Percentiles rank a stretch among this genome's conserved stretches.
These are phyloP conservation scores for Poecilia picta DNA, from an alignment of 2,797 vertebrate genomes.

Conservation along the genomic window DNA sequence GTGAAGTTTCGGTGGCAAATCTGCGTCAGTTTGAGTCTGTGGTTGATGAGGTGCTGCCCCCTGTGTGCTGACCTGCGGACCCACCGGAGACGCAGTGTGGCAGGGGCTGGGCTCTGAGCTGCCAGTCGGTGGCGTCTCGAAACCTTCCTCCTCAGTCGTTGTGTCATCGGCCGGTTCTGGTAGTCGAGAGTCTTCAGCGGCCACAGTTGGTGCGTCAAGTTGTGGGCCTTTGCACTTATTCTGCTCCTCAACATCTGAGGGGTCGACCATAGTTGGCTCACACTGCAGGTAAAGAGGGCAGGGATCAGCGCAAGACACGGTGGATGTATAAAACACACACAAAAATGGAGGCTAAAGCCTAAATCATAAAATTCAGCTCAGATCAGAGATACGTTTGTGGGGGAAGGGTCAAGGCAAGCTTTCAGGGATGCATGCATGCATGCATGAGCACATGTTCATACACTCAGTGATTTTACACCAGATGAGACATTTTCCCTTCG, in stretches of 20 bases:
- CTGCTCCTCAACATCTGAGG: constrained; percentile 82
- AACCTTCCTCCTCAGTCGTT: constrained; percentile 70
- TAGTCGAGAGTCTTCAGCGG: constrained; percentile 66
- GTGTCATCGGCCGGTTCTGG: constrained; percentile 72
- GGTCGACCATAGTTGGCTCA: constrained; percentile 83
- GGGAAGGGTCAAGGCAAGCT: constrained; percentile 56
- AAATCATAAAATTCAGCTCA: constrained; percentile 59
- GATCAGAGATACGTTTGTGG: constrained; percentile 56
- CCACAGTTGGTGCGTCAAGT: constrained; percentile 62
- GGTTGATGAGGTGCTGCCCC: constrained; percentile 36
- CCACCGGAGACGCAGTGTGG: constrained; percentile 33
- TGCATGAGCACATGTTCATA: constrained; percentile 73
- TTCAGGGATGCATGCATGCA: constrained; percentile 63
- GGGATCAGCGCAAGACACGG: background rate
- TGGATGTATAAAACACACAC: constrained; percentile 16
- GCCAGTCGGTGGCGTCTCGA: constrained; percentile 69
- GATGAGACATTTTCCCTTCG: constrained; percentile 66
- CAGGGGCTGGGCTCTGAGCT: constrained; percentile 70
- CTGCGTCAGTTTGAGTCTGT: constrained; percentile 58
- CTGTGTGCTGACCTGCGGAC: constrained; percentile 19
- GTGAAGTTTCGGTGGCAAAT: constrained; percentile 87
- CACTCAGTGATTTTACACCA: constrained; percentile 64
- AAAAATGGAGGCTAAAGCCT: constrained; percentile 56
- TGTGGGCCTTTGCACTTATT: constrained; percentile 72
- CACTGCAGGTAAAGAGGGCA: constrained; percentile 40